phyloP scores from a whole-genome alignment of 2,888 invertebrate species.

The Eugnorisma glareosa region DNA sequence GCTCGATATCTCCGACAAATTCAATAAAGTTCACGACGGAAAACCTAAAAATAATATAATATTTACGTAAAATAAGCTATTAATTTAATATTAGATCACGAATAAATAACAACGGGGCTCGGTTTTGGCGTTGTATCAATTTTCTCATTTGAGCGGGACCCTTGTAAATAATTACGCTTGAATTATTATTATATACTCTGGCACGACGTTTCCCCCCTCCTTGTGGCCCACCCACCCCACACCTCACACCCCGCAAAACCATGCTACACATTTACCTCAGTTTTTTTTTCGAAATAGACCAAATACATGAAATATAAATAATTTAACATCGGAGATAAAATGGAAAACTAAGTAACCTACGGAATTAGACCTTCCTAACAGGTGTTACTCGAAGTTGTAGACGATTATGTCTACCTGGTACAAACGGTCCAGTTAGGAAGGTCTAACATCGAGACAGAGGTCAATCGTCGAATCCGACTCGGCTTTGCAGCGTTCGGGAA shows the following conservation, averaged over 20 bases:
- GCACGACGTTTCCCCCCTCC: neutral
- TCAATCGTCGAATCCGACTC: too few relatives aligned
- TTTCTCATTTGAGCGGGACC: conserved; percentile 41
- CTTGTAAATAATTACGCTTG: conserved; percentile 39
- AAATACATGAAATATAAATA: neutral
- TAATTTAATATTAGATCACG: conserved; percentile 29
- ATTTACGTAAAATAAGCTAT: conserved; percentile 36
- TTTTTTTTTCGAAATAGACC: neutral
- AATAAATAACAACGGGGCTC: conserved; percentile 30
- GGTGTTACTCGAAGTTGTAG: too few relatives aligned
- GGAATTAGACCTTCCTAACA: neutral
- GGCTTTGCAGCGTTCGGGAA: too few relatives aligned
- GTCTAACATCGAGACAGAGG: too few relatives aligned
- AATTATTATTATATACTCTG: conserved; percentile 49
- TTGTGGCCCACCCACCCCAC: neutral
- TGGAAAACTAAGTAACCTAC: neutral
- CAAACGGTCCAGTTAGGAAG: too few relatives aligned
- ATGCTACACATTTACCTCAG: neutral
- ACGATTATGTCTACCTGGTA: too few relatives aligned
- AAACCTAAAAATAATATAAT: conserved; percentile 18
- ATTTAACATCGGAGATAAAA: neutral
- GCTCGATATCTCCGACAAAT: conserved; percentile 10
- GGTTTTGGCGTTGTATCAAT: conserved; percentile 41
- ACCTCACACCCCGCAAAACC: neutral
- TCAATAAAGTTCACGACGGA: neutral